Percentiles rank a stretch among this genome's conserved stretches.
These are phyloP conservation scores for Polymixis lichenea DNA, from an alignment of 2,888 invertebrate species.

Conservation along the genomic window DNA sequence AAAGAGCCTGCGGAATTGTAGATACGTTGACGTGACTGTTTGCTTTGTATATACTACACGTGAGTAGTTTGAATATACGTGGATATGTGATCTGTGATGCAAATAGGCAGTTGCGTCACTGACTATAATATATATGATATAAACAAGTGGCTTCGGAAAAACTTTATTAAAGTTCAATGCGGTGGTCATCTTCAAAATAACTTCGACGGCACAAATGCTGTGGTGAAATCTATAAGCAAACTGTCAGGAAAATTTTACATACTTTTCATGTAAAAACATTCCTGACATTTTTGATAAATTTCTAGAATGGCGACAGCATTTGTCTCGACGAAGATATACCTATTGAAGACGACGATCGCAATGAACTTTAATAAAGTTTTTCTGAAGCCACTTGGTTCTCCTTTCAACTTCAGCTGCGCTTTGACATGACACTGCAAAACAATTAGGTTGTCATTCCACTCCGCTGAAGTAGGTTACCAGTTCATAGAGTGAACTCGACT, in stretches of 20 bases:
- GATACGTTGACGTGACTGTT: constrained; percentile 17
- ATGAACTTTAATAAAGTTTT: constrained; percentile 15
- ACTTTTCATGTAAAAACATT: not conserved
- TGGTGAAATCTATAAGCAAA: no score
- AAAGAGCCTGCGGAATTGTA: constrained; percentile 39
- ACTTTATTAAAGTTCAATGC: no score
- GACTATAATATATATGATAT: no score
- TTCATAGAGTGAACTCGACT: constrained; percentile 6
- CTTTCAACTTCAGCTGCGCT: constrained; percentile 32
- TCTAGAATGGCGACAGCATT: no score
- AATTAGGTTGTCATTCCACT: constrained; percentile 38
- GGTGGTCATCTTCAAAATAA: no score
- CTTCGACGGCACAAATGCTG: no score
- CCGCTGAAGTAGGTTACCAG: constrained; percentile 33
- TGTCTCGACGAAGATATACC: not conserved
- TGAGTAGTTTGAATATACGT: not conserved
- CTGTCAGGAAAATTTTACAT: no score
- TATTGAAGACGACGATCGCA: not conserved
- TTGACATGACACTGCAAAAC: constrained; percentile 33
- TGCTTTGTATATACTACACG: not conserved
- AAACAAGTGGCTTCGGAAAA: no score
- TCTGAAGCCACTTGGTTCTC: constrained; percentile 1
- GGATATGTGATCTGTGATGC: not conserved
- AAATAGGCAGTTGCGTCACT: not conserved
- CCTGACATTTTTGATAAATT: not conserved